Evolutionary conservation across 2,888 invertebrate species (phyloP), one percentile per base, ranked within the genome.

Genomic region (Agrochola circellaris): DNA sequence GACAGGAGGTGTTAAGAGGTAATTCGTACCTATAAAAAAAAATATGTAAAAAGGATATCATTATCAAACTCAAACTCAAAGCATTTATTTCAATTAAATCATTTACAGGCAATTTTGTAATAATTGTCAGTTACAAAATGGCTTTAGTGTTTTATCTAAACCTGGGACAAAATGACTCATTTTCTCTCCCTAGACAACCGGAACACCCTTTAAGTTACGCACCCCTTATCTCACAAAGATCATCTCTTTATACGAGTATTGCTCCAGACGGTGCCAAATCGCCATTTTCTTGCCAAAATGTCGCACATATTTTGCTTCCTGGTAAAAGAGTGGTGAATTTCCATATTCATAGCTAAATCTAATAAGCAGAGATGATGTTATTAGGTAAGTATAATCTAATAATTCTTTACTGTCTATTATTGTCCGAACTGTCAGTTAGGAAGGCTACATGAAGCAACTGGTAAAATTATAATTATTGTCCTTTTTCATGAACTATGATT

Each of bases 261-360:
- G 64, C 83, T 48, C 61, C 56, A 84, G 73, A 84, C 65, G 84
- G 34, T 79, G 81, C 84, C 81, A 82, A 82, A 82, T 82, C 73
- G 81, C 56, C 65, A 51, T 82, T 84, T 79, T 79, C 80, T 79
- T 84, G 81, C 81, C 81, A 82, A 82, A 81, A 73, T 34, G 56
- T 70, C 58, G 58, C 65, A 51, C 54, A 56, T 77, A 80, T 77
- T 83, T 83, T 6, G 38, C 11, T n/a, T 64, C n/a, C 26, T 15
- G 17, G 17, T 66, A 48, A 66, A 64, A 81, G 54, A 54, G 26
- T 61, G 75, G 60, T 20, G 58, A 45, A 81, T 75, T 81, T 66
- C 23, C 15, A 60, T 73, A 73, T 56, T 80, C 73, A 80, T 73
- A 51, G 58, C 48, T 58, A 26, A 54, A 72, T 75, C 6, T 30